Conservation (phyloP, 2,113 vertebrate species). For the Lontra canadensis region DNA sequence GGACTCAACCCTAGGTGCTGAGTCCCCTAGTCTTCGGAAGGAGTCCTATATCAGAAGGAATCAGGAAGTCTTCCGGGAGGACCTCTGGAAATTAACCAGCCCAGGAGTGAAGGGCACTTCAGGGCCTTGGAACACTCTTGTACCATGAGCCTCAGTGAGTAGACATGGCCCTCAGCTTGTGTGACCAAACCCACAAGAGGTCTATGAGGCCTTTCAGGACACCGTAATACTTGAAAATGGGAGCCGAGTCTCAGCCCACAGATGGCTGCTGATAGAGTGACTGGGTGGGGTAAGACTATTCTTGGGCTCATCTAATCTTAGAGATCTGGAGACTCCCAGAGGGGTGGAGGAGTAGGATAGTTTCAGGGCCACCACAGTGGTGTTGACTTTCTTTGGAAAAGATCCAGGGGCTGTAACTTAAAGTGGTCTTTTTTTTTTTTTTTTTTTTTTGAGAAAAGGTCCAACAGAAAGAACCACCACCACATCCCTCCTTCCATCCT, state of each 20-base stretch:
- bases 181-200: not conserved
- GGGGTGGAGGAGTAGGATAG: slow-evolving; percentile 56
- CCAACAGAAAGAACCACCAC: not conserved
- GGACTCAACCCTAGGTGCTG: not conserved
- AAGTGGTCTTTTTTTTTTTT: not conserved
- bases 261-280: slow-evolving; percentile 37
- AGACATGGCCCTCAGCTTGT: not conserved
- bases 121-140: not conserved
- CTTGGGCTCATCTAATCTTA: slow-evolving; percentile 64
- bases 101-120: not conserved
- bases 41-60: not conserved
- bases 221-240: not conserved
- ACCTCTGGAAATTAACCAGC: not conserved
- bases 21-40: not conserved
- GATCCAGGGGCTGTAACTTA: slow-evolving; percentile 51
- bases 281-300: slow-evolving; percentile 51
- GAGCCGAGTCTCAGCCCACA: slow-evolving; percentile 5
- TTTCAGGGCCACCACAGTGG: slow-evolving; percentile 42
- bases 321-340: slow-evolving; percentile 66
- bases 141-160: not conserved
- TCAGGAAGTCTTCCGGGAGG: slow-evolving; percentile 20
- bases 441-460: not conserved
- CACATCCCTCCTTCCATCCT: not conserved
- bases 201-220: not conserved
- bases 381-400: slow-evolving; percentile 40